Evolutionary conservation across 2,113 vertebrate species (phyloP), one percentile per base, ranked within the genome.

Genomic region (Corvus cornix): DNA sequence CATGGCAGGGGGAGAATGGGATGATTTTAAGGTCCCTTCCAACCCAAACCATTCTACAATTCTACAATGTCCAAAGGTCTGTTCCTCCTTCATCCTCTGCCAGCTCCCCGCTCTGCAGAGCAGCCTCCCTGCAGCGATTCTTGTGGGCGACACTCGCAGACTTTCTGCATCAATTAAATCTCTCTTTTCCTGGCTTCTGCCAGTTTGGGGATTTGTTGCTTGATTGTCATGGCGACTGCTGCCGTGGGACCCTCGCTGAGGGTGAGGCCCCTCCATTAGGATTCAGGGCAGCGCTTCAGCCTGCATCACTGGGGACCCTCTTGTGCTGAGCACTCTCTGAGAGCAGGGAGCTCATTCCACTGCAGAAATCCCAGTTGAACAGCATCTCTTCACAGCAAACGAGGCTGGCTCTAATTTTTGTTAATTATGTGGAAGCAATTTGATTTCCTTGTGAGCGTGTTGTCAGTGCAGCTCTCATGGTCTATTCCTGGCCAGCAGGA

Each of bases 391-490:
- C 46, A 6, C 23, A 28, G 56, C 59, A 56, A 81, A 82, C 0
- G 10, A 95, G 56, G 13, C 18, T 56, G n/a, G 6, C 30, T 89
- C 56, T 89, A 41, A 74, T 90, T 78, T 85, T 49, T 75, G 37
- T 70, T 59, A 74, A 81, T 82, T 49, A 52, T 1, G 2, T 46
- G 77, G 49, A 81, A 78, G 59, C 48, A n/a, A 58, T 9, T 84
- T 22, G 48, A 60, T 89, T 89, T 74, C 56, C 35, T 64, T 2
- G 0, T 0, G 3, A 64, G 37, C 3, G 0, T 12, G 41, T 26
- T 49, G 46, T 31, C 39, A 30, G 5, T 0, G 1, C 58, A 46
- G 67, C 28, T 51, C 30, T 67, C 30, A 0, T 3, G 1, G 39
- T 26, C 37, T 37, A 0, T 51, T 73, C 51, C 53, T 7, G 16